Percentiles rank a stretch among this genome's conserved stretches.
These are phyloP conservation scores for Leptinotarsa haldemani DNA, from an alignment of 2,888 invertebrate genomes.

Conservation along the genomic window DNA sequence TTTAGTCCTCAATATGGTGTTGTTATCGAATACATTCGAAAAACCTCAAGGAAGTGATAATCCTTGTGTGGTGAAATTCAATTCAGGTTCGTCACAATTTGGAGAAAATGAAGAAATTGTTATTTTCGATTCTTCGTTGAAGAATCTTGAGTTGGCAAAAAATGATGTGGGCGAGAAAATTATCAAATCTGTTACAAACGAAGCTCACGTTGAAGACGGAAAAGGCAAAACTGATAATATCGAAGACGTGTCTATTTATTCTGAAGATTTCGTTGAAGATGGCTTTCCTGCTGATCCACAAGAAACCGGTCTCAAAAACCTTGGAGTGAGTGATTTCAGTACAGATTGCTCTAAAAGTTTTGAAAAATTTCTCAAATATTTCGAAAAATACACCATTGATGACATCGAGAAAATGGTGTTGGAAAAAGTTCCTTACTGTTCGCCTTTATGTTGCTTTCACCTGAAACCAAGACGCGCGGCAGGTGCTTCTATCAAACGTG, in stretches of 20 bases:
- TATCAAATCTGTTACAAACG: neutral
- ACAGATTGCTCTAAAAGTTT: neutral
- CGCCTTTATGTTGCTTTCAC: conserved; percentile 4
- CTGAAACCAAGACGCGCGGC: conserved; percentile 1
- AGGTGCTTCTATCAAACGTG: neutral
- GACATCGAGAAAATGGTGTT: neutral
- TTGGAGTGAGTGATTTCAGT: neutral
- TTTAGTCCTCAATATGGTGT: neutral
- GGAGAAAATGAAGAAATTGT: neutral
- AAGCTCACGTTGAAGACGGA: neutral
- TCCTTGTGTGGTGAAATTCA: conserved; percentile 11
- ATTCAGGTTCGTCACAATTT: neutral
- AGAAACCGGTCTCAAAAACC: neutral
- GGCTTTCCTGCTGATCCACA: neutral
- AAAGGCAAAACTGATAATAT: neutral
- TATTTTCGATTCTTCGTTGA: neutral
- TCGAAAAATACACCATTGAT: neutral
- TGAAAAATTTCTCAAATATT: neutral
- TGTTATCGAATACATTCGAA: neutral
- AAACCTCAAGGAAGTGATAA: neutral
- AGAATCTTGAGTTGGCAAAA: neutral
- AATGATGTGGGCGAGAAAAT: neutral
- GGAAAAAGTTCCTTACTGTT: conserved; percentile 5
- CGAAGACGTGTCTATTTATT: neutral
- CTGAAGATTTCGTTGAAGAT: neutral